Percentiles rank a stretch among this genome's conserved stretches.
phyloP scores from a whole-genome alignment of 2,888 invertebrate species.

The Limnephilus auricula region DNA sequence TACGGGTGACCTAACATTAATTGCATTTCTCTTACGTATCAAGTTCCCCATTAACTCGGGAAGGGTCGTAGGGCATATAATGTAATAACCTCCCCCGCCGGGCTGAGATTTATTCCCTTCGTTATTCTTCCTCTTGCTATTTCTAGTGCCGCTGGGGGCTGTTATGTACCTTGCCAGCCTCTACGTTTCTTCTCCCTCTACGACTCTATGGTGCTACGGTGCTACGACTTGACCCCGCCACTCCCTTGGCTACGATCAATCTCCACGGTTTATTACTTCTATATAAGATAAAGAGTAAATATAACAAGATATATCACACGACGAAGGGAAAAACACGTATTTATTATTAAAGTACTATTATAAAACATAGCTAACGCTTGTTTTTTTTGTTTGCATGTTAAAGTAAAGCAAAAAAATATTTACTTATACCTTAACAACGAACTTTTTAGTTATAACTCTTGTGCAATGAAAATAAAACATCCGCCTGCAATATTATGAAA shows the following conservation, averaged over 20 bases:
- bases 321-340: neutral
- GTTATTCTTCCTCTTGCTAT: conserved; percentile 5
- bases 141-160: conserved; percentile 20
- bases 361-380: neutral
- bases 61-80: neutral
- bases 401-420: no score
- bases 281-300: neutral
- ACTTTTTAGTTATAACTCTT: no score
- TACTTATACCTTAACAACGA: no score
- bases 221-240: neutral
- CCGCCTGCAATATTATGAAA: no score
- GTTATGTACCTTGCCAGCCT: neutral
- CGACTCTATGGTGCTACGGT: neutral
- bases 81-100: neutral
- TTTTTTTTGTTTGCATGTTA: neutral
- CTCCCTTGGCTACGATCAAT: neutral
- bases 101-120: conserved; percentile 17
- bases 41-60: neutral
- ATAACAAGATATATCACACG: neutral
- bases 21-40: neutral
- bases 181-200: neutral
- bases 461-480: no score
- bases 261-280: neutral
- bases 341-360: neutral
- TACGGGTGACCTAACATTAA: neutral